Conservation (phyloP, 2,113 vertebrate species). For the Pongo pygmaeus region DNA sequence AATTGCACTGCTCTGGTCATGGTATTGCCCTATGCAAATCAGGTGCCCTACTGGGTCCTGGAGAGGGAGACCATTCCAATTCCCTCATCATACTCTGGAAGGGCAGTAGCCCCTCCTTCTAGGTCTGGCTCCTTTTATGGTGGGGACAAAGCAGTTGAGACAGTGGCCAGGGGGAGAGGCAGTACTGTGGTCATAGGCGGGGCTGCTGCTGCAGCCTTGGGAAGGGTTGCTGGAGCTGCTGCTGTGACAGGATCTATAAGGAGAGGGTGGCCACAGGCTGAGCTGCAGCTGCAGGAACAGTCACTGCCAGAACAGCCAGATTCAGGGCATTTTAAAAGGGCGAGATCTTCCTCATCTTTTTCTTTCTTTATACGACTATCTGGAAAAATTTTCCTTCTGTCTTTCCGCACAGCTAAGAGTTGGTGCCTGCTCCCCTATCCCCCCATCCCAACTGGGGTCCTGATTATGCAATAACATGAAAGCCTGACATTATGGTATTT, state of each 20-base stretch:
- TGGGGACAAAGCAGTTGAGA: background rate
- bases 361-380: background rate
- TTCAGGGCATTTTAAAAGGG: background rate
- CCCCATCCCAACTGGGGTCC: background rate
- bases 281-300: background rate
- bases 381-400: background rate
- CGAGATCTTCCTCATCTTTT: background rate
- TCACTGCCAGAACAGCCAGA: background rate
- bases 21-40: background rate
- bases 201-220: background rate
- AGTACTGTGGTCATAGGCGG: background rate
- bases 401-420: background rate
- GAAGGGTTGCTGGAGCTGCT: background rate
- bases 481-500: background rate
- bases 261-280: too few species aligned
- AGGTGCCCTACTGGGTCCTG: background rate
- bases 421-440: accelerated
- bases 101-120: background rate
- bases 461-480: background rate
- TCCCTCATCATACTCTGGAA: background rate
- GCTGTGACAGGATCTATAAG: background rate
- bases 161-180: too few species aligned
- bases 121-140: background rate
- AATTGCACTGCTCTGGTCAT: too few species aligned
- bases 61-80: background rate